Conservation (phyloP, 2,797 vertebrate species). For the Lerista edwardsae region DNA sequence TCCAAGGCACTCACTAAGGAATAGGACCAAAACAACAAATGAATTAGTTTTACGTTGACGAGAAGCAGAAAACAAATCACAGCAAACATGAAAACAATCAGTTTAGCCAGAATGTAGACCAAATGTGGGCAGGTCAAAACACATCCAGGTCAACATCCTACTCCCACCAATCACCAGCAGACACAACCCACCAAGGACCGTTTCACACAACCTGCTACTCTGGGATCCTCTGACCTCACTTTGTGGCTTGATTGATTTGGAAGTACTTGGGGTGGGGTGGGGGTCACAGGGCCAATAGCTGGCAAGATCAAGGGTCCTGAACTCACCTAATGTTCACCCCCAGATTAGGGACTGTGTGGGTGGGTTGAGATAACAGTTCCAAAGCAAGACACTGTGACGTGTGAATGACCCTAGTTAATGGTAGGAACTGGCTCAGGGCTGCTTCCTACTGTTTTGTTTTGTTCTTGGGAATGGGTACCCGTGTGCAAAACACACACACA, state of each 20-base stretch:
- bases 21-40: not conserved
- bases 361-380: not conserved
- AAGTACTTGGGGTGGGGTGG: not conserved
- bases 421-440: not conserved
- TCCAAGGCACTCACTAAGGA: not conserved
- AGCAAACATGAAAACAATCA: not conserved
- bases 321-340: not conserved
- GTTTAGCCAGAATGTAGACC: not conserved
- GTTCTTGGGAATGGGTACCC: not conserved
- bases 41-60: not conserved
- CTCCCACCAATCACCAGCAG: not conserved
- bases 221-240: not conserved
- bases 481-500: not conserved
- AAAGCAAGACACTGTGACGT: not conserved
- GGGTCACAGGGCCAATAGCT: not conserved
- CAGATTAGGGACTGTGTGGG: not conserved
- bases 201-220: not conserved
- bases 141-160: not conserved
- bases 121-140: not conserved
- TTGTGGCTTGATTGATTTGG: not conserved
- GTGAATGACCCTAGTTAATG: not conserved
- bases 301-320: not conserved
- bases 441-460: not conserved
- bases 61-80: not conserved
- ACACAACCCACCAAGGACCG: not conserved